These are phyloP conservation scores for Drosophila nr. perissopoda DNA, from an alignment of 2,888 invertebrate genomes.

Conservation along the genomic window DNA sequence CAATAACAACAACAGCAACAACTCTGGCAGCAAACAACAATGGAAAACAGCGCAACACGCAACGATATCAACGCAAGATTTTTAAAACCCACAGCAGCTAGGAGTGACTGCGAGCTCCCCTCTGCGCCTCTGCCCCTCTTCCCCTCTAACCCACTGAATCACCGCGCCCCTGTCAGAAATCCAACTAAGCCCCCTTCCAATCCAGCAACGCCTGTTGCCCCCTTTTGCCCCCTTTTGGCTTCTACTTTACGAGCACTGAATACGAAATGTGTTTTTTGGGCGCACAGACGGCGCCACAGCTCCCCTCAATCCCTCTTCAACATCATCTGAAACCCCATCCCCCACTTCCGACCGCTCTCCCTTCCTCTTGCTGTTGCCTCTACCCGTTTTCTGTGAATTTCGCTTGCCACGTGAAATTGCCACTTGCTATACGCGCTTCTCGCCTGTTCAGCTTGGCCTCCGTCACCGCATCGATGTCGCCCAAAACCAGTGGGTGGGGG, in stretches of 20 bases:
- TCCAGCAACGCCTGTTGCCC: neutral
- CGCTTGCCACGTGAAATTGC: slow-evolving; percentile 75
- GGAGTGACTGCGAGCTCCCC: slow-evolving; percentile 16
- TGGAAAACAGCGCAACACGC: slow-evolving; percentile 49
- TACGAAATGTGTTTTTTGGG: slow-evolving; percentile 75
- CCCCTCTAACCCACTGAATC: neutral
- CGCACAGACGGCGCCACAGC: slow-evolving; percentile 41
- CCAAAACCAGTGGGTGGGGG: neutral
- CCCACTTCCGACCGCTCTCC: neutral
- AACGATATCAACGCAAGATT: slow-evolving; percentile 75
- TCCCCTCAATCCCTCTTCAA: neutral
- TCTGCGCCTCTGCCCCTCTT: neutral
- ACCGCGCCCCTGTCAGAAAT: neutral
- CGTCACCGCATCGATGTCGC: slow-evolving; percentile 68
- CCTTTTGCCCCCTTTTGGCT: slow-evolving; percentile 24
- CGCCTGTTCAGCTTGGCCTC: slow-evolving; percentile 82
- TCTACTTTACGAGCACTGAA: slow-evolving; percentile 79
- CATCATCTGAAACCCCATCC: neutral
- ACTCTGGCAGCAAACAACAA: slow-evolving; percentile 61
- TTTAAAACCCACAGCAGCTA: slow-evolving; percentile 78
- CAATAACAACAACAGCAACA: slow-evolving; percentile 44
- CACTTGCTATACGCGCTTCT: slow-evolving; percentile 77
- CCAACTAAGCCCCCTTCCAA: slow-evolving; percentile 3
- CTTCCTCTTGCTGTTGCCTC: neutral
- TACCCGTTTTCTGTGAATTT: slow-evolving; percentile 15